A percentile compares a stretch with the other conserved stretches of the same genome.
These are phyloP conservation scores for Rhinopomastus cyanomelas DNA, from an alignment of 2,113 vertebrate species.

Conservation along the genomic window DNA sequence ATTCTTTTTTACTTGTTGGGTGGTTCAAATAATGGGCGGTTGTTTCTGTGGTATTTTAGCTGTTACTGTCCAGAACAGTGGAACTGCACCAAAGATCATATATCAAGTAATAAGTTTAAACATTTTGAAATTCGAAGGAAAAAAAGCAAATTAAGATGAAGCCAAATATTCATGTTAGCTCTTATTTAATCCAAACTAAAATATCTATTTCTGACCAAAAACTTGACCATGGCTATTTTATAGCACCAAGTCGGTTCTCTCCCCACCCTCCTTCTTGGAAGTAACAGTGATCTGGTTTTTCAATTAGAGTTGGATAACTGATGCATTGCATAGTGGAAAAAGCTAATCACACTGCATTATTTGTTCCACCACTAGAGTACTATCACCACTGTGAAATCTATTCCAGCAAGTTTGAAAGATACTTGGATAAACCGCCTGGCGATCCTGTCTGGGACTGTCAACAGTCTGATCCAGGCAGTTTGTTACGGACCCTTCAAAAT, in stretches of 20 bases:
- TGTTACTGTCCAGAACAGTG: not conserved
- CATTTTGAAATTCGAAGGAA: not conserved
- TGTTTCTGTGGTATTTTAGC: conserved; percentile 12
- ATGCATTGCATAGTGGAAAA: conserved; percentile 56
- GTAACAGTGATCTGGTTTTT: conserved; percentile 18
- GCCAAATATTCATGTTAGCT: conserved; percentile 16
- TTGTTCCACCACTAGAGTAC: conserved; percentile 23
- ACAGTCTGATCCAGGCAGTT: not conserved
- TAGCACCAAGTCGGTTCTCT: not conserved
- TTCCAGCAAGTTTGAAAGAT: conserved; percentile 19
- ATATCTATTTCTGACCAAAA: conserved; percentile 25
- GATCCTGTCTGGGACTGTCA: not conserved
- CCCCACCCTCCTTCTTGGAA: conserved; percentile 46
- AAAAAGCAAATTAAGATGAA: conserved; percentile 6
- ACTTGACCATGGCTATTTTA: conserved; percentile 7
- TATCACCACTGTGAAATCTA: conserved; percentile 33
- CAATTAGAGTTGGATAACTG: conserved; percentile 11
- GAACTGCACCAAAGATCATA: conserved; percentile 1
- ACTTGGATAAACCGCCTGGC: conserved; percentile 22
- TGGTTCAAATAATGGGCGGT: not conserved
- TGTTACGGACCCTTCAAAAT: not conserved
- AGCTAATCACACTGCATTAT: conserved; percentile 24
- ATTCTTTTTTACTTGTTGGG: not conserved
- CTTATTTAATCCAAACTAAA: conserved; percentile 16
- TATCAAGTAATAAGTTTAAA: conserved; percentile 21